Percentiles rank a stretch among this genome's conserved stretches.
Evolutionary conservation across 2,888 invertebrate species (phyloP).

Genomic region (Oxycera nigricornis): DNA sequence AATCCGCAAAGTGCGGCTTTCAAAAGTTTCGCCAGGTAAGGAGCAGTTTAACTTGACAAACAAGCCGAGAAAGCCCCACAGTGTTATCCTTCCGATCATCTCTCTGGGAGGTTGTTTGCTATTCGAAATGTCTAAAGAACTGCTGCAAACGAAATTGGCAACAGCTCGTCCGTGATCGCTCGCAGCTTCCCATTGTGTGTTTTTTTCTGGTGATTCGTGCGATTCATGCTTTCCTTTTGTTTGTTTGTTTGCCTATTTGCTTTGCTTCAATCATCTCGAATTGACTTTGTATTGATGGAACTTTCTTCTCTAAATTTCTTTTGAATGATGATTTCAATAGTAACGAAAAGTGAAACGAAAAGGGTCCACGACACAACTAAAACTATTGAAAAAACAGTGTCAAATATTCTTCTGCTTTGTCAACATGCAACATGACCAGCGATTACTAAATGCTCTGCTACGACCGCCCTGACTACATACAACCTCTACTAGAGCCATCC

Average conservation of each 20-base stretch:
- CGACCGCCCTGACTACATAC: conserved; percentile 8
- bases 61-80: conserved; percentile 15
- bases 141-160: neutral
- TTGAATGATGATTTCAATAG: conserved; percentile 38
- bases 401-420: conserved; percentile 41
- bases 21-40: conserved; percentile 99
- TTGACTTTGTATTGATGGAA: conserved; percentile 29
- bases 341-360: conserved; percentile 36
- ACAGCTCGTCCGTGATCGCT: neutral
- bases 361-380: neutral
- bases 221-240: neutral
- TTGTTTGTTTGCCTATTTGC: conserved; percentile 9
- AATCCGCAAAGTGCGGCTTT: conserved; percentile 99
- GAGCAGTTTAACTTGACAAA: conserved; percentile 50
- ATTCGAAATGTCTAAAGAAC: neutral
- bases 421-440: conserved; percentile 32
- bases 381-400: conserved; percentile 22
- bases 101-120: conserved; percentile 7
- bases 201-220: neutral
- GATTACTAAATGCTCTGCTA: neutral
- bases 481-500: conserved; percentile 14
- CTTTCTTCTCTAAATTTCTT: conserved; percentile 24
- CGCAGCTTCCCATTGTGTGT: neutral
- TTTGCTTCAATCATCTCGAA: conserved; percentile 4
- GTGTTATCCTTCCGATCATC: conserved; percentile 42